phyloP scores from a whole-genome alignment of 2,113 vertebrate genomes.

The Phycodurus eques region DNA sequence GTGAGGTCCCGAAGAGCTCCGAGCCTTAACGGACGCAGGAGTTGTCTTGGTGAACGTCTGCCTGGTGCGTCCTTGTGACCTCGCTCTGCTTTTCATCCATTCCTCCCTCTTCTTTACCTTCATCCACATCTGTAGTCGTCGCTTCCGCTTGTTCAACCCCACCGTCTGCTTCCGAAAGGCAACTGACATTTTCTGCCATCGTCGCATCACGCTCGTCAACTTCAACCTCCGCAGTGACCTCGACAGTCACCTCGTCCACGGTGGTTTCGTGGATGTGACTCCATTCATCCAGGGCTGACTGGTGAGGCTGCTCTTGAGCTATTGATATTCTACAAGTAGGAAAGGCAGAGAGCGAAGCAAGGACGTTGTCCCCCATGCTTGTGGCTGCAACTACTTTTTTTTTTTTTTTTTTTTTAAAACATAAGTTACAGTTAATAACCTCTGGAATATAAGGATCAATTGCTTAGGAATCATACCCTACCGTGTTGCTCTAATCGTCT shows the following conservation, averaged over 20 bases:
- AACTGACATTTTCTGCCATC: constrained; percentile 16
- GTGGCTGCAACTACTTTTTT: constrained; percentile 49
- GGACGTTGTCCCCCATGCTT: constrained; percentile 53
- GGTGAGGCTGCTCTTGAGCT: constrained; percentile 4
- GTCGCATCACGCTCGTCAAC: constrained; percentile 9
- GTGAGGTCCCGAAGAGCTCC: constrained; percentile 28
- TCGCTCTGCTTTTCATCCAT: background rate
- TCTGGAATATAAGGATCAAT: background rate
- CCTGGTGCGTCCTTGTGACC: background rate
- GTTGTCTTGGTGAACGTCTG: background rate
- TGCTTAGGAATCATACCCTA: background rate
- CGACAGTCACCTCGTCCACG: constrained; percentile 33
- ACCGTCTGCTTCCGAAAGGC: background rate
- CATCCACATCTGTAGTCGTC: background rate
- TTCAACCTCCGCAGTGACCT: constrained; percentile 58
- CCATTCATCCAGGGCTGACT: constrained; percentile 4
- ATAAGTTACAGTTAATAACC: background rate
- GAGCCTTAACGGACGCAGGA: background rate
- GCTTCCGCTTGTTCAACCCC: constrained; percentile 3
- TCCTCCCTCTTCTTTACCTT: background rate
- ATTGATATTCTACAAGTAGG: background rate
- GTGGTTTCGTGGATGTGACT: constrained; percentile 9
- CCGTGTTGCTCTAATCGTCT: constrained; percentile 60
- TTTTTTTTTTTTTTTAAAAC: background rate
- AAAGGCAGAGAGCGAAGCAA: constrained; percentile 48